Conservation (phyloP, 2,113 vertebrate species). For the Nannospalax galili region DNA sequence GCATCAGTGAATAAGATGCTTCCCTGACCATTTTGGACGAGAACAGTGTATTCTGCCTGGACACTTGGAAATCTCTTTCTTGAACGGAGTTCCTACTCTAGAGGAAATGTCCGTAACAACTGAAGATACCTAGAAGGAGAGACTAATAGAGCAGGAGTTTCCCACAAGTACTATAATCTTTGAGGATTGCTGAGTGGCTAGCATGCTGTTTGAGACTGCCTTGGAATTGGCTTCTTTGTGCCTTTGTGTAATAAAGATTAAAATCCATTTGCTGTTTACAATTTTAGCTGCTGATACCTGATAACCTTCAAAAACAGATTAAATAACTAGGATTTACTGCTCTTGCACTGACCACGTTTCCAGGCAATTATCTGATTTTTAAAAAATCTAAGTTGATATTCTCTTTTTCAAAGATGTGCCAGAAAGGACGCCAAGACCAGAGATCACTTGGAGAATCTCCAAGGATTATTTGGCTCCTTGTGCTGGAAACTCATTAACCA, state of each 20-base stretch:
- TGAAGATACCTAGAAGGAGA: conserved; percentile 2
- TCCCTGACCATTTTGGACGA: neutral
- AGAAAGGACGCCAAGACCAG: neutral
- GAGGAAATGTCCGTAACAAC: conserved; percentile 6
- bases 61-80: neutral
- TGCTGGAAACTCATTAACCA: neutral
- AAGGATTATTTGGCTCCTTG: neutral
- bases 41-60: conserved; percentile 8
- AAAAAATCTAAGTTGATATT: neutral
- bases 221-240: neutral
- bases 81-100: neutral
- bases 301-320: neutral
- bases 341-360: neutral
- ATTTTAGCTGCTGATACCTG: neutral
- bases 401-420: neutral
- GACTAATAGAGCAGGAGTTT: neutral
- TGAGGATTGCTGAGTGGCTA: neutral
- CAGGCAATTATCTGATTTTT: neutral
- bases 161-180: neutral
- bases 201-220: neutral
- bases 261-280: conserved; percentile 35
- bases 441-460: neutral
- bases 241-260: conserved; percentile 30
- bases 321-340: neutral
- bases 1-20: neutral